phyloP scores from a whole-genome alignment of 2,113 vertebrate species.

The Polypterus bichir region DNA sequence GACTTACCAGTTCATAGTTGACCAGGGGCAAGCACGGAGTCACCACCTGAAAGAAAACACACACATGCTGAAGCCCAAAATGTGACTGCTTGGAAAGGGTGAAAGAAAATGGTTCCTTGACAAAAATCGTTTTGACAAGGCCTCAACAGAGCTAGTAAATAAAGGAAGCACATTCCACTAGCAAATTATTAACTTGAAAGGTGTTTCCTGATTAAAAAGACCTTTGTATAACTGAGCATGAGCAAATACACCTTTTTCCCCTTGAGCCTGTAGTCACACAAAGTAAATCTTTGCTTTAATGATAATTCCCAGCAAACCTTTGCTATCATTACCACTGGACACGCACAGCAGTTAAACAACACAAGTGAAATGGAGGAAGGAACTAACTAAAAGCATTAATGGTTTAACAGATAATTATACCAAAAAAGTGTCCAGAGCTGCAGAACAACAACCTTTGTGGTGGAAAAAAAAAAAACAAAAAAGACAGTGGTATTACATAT shows the following conservation, averaged over 20 bases:
- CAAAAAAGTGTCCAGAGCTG: too few species aligned
- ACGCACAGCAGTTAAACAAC: too few species aligned
- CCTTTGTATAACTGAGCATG: not conserved
- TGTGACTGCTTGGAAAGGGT: not conserved
- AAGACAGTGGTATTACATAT: too few species aligned
- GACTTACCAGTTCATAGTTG: conserved; percentile 25
- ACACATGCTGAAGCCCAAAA: not conserved
- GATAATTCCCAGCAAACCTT: too few species aligned
- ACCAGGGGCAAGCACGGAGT: conserved; percentile 24
- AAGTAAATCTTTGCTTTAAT: not conserved
- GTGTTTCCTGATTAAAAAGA: not conserved
- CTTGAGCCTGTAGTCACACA: not conserved
- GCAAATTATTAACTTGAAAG: not conserved
- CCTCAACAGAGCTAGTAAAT: too few species aligned
- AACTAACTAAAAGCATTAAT: too few species aligned
- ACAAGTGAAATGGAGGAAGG: too few species aligned
- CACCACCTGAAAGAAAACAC: conserved; percentile 29
- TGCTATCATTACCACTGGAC: too few species aligned
- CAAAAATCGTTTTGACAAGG: not conserved
- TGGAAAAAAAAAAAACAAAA: too few species aligned
- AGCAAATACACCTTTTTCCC: not conserved
- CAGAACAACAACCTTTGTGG: too few species aligned
- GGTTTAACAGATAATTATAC: too few species aligned
- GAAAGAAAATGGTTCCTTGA: not conserved
- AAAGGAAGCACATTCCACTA: too few species aligned